Evolutionary conservation across 2,113 vertebrate species (phyloP), one percentile per base, ranked within the genome.

Genomic region (Ascaphus truei): DNA sequence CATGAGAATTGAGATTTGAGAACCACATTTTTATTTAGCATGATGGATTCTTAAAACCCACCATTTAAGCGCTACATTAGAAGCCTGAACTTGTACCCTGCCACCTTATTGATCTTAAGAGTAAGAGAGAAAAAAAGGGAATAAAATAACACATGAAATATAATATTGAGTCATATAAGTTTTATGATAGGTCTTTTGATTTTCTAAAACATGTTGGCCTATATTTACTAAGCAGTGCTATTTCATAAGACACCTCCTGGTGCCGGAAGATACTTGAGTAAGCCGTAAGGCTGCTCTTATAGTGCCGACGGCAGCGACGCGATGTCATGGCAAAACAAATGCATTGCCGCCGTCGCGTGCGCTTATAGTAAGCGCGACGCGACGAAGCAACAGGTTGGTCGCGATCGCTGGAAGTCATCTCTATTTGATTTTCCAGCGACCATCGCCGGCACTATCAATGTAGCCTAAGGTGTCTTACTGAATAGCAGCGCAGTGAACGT

Each of bases 81-180:
- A 12, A 27, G 45, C 55, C 39, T 29, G 50, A 68, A 50, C 20
- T 39, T 36, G 18, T 68, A 37, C 43, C 25, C 45, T 59, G 43
- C 55, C 50, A 59, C 30, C 33, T 34, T 68, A 68, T 68, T 68
- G 66, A 68, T 68, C 56, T 59, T 36, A 50, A 23, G 57, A 50
- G 57, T 58, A 39, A n/a, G n/a, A n/a, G n/a, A n/a, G 16, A 64
- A 51, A 53, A 52, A 47, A 26, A 27, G 41, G 58, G 56, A 25
- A 68, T 55, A 48, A 68, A 67, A 29, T 43, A 55, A 55, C 29
- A 20, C 31, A 50, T 59, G 66, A 39, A 68, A 68, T 10, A 22
- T 33, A 37, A 68, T 68, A 68, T 50, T 47, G 26, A 30, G 9
- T 47, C n/a, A 29, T 31, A 62, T 31, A 62, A 13, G 30, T 47